Base-by-base conservation (phyloP, 2,113 vertebrate genomes). In the Dissostichus mawsoni region DNA sequence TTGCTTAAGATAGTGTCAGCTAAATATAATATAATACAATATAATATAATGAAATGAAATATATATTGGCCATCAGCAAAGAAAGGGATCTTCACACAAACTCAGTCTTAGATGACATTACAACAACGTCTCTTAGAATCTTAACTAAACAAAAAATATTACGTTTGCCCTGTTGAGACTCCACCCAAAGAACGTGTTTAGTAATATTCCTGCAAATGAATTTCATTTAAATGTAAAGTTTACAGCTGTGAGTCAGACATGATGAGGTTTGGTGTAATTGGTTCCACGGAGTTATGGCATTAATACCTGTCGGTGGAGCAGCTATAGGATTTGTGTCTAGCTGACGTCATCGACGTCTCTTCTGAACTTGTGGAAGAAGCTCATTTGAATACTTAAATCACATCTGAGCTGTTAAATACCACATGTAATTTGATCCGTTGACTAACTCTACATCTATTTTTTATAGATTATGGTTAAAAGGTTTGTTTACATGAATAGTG, bases 201-300 rank as follows among this genome's bases (percentile, higher is more conserved):
- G 25, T 20, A 44, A 18, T 25, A 12, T 5, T 29, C 14, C 57
- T 52, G 61, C 13, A 69, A 71, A 74, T 71, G 53, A 47, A 2
- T 18, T 57, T 18, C 8, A 52, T 65, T 2, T 69, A 8, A 74
- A 70, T 33, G 29, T 16, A 23, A 69, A 12, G 29, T 45, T 72
- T 68, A 52, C 23, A 75, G 70, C 74, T 72, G 70, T 64, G 59
- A 85, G 11, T 63, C 29, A 64, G 62, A 80, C 64, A 79, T 52
- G 12, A 52, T 51, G 14, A 1, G 5, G 11, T 65, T 23, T 13
- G 58, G 58, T 17, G 50, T 29, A 65, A 36, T 45, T 36, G 71
- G 78, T 57, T 86, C 64, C 18, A 14, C 70, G n/a, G 73, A 80
- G 69, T 14, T 16, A 13, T 4, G 20, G 18, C 64, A 25, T 75